Conservation (phyloP, 2,113 vertebrate species). For the Progne subis region DNA sequence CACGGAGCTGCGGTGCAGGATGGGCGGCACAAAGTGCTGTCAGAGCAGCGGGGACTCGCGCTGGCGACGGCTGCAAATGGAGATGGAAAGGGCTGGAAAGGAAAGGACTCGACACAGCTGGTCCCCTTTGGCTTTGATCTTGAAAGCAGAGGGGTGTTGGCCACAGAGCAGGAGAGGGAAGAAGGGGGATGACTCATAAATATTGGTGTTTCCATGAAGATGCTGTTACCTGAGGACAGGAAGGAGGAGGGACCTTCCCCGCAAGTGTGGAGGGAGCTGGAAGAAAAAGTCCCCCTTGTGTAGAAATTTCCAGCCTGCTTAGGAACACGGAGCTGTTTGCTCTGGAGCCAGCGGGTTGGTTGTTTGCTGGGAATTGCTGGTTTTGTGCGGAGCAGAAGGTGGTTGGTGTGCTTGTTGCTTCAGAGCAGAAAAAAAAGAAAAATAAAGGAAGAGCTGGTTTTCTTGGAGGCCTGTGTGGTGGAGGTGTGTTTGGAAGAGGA, state of each 20-base stretch:
- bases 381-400: constrained; percentile 36
- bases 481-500: not conserved
- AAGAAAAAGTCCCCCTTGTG: not conserved
- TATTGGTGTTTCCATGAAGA: constrained; percentile 61
- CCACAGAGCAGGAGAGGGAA: not conserved
- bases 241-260: constrained; percentile 19
- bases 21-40: constrained; percentile 20
- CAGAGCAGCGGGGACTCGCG: constrained; percentile 28
- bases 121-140: constrained; percentile 48
- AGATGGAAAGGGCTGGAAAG: constrained; percentile 50
- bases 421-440: not conserved
- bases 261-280: not conserved
- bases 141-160: constrained; percentile 24
- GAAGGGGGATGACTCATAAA: constrained; percentile 32
- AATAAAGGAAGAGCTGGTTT: not conserved
- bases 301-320: not conserved
- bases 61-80: constrained; percentile 26
- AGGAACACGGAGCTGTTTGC: constrained; percentile 19
- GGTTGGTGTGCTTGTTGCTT: constrained; percentile 41
- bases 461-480: not conserved
- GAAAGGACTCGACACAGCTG: constrained; percentile 34
- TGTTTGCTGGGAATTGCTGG: constrained; percentile 14
- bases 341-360: not conserved
- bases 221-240: constrained; percentile 62
- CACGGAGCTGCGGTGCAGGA: not conserved